Evolutionary conservation across 1,140 invertebrate genomes (phyloP), one percentile per base, ranked within the genome.

Genomic region (Sarcophaga peregrina): DNA sequence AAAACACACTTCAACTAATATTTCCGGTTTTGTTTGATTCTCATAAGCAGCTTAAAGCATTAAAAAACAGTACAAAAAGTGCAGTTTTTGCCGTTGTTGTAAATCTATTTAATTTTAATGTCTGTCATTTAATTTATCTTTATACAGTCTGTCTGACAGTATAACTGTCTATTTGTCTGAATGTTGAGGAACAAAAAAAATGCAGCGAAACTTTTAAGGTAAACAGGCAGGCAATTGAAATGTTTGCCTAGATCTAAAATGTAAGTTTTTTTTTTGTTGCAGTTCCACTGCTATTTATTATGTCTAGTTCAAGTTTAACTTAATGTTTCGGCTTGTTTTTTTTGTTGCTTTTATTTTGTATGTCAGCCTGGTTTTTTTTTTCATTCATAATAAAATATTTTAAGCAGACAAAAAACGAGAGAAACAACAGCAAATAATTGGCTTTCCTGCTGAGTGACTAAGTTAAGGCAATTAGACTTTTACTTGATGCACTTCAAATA

Each of bases 361-460:
- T 25, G 17, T n/a, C 62, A 68, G 20, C 17, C 20, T 10, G 62
- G 10, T 68, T 68, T 68, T 17, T 1, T 52, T 52, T 52, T 68
- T 3, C 25, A 37, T 37, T 37, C 17, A 68, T 25, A 68, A 68
- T 10, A 52, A 52, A 0, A 52, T 52, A n/a, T 52, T 52, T 52
- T 52, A 20, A 37, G 25, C 25, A 37, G 25, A 37, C 25, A 37
- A 37, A 37, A 37, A 68, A 68, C 62, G 20, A 20, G 62, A 68
- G 17, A 3, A 68, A 68, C 50, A 52, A 68, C 62, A 25, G 17
- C 17, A 68, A 68, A 68, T 68, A 68, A 68, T 68, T 68, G 62
- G 17, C 20, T 68, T 68, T 68, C 62, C n/a, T 68, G 62, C 62
- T 68, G 62, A 20, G 62, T 68, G 62, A 68, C 62, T 68, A 68